Conservation (phyloP, 2,888 invertebrate species). For the Cabera pusaria region DNA sequence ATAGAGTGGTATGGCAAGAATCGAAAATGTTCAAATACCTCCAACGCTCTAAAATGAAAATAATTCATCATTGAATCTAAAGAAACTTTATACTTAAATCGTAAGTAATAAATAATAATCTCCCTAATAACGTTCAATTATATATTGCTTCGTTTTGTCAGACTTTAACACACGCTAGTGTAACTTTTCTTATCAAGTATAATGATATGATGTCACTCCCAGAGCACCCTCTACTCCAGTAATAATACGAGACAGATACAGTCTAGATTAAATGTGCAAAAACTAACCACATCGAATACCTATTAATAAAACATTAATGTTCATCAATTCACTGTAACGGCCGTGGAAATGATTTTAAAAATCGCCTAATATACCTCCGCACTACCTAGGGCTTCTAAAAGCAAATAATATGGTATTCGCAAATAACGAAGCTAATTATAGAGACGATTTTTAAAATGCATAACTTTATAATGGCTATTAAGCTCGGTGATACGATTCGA, state of each 20-base stretch:
- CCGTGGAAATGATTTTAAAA: conserved; percentile 31
- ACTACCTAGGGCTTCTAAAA: too few relatives aligned
- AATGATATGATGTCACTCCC: conserved; percentile 14
- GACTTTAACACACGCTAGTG: too few relatives aligned
- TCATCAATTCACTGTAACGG: conserved; percentile 27
- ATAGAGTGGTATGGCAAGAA: too few relatives aligned
- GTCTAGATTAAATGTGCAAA: conserved; percentile 28
- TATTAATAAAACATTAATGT: conserved; percentile 20
- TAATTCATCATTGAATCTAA: too few relatives aligned
- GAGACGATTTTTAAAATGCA: conserved; percentile 42
- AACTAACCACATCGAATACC: conserved; percentile 26
- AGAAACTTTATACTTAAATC: too few relatives aligned
- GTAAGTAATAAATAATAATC: too few relatives aligned
- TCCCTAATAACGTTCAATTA: too few relatives aligned
- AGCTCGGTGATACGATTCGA: conserved; percentile 52
- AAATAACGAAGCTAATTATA: conserved; percentile 27
- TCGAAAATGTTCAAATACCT: too few relatives aligned
- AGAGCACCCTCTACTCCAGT: conserved; percentile 3
- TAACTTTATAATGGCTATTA: conserved; percentile 44
- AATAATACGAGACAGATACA: conserved; percentile 2
- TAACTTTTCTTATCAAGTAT: too few relatives aligned
- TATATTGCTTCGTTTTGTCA: too few relatives aligned
- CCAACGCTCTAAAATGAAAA: too few relatives aligned
- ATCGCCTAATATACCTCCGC: conserved; percentile 26
- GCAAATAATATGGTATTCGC: conserved; percentile 14